A percentile compares a stretch with the other conserved stretches of the same genome.
phyloP scores from a whole-genome alignment of 2,113 vertebrate genomes.

The Guaruba guarouba region DNA sequence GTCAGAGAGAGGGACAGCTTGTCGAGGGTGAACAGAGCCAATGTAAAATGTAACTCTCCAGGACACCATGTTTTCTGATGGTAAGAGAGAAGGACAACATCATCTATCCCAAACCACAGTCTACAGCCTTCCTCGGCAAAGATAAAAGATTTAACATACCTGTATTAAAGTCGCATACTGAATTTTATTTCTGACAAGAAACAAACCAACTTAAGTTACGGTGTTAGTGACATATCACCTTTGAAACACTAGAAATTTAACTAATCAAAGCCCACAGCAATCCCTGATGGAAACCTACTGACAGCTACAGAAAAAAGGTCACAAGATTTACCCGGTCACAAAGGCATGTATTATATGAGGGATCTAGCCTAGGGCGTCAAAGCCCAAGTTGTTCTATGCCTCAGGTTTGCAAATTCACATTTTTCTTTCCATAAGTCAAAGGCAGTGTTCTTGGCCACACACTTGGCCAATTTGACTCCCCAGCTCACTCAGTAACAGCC shows the following conservation, averaged over 20 bases:
- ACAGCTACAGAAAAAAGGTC: neutral
- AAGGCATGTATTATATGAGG: neutral
- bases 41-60: conserved; percentile 49
- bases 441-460: neutral
- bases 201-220: neutral
- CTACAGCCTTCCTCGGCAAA: neutral
- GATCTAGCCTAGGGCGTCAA: neutral
- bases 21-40: conserved; percentile 44
- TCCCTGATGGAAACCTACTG: neutral
- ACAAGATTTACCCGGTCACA: neutral
- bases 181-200: neutral
- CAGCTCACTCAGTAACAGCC: neutral
- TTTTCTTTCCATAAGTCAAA: neutral
- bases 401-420: neutral
- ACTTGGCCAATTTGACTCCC: neutral
- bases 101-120: neutral
- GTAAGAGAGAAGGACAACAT: conserved; percentile 30
- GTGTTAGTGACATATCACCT: neutral
- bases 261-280: neutral
- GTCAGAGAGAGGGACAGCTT: conserved; percentile 43
- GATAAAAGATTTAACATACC: neutral
- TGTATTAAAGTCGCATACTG: neutral
- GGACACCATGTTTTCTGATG: conserved; percentile 29
- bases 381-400: neutral
- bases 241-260: neutral